Percentiles rank a stretch among this genome's conserved stretches.
These are phyloP conservation scores for Acanthurus leucopareius DNA, from an alignment of 2,797 vertebrate genomes.

Conservation along the genomic window DNA sequence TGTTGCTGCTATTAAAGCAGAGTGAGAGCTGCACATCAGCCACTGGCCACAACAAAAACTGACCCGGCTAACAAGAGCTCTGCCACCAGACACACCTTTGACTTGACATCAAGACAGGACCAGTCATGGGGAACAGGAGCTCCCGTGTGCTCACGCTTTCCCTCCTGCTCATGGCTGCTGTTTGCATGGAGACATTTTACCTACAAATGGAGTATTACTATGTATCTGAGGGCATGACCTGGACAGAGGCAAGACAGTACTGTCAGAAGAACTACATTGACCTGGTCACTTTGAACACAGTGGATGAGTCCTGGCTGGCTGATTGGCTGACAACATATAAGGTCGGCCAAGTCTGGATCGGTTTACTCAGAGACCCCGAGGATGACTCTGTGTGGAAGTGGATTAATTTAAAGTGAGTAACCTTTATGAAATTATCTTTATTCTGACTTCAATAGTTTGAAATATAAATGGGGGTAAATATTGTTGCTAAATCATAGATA, in stretches of 20 bases:
- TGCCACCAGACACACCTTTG: not conserved
- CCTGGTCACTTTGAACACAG: not conserved
- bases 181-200: not conserved
- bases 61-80: not conserved
- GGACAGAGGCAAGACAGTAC: slow-evolving; percentile 22
- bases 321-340: accelerated
- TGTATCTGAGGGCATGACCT: accelerated
- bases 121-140: slow-evolving; percentile 24
- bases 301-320: accelerated
- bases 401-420: slow-evolving; percentile 40
- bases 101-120: not conserved
- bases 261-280: slow-evolving; percentile 24
- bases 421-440: not conserved
- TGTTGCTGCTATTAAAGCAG: slow-evolving; percentile 34
- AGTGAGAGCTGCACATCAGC: not conserved
- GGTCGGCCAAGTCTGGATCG: not conserved
- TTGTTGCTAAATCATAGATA: not conserved
- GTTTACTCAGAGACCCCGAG: slow-evolving; percentile 25
- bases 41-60: not conserved
- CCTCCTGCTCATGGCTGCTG: slow-evolving; percentile 20
- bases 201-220: accelerated
- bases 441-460: slow-evolving; percentile 3
- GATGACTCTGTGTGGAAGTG: slow-evolving; percentile 24
- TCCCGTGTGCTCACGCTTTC: slow-evolving; percentile 4
- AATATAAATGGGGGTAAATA: not conserved